Conservation (phyloP, 1,140 invertebrate genomes). For the Luehdorfia chinensis region DNA sequence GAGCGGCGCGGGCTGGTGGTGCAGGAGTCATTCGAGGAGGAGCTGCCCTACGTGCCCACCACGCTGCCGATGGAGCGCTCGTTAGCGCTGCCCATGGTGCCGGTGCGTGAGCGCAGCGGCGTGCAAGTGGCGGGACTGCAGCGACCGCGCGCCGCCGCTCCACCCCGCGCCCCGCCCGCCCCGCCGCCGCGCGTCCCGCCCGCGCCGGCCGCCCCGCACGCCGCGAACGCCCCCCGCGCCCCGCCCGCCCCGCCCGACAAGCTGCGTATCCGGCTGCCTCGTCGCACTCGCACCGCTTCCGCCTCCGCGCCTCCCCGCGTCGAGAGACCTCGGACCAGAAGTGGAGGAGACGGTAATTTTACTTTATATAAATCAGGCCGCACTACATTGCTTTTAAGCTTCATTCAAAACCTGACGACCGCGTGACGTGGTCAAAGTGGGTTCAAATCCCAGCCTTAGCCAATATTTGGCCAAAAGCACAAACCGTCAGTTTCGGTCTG, state of each 20-base stretch:
- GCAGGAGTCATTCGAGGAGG: conserved; percentile 91
- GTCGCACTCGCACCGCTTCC: conserved; percentile 33
- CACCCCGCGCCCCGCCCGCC: conserved; percentile 79
- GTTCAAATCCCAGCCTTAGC: too few relatives aligned
- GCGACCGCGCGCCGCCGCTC: conserved; percentile 90
- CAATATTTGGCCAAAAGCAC: too few relatives aligned
- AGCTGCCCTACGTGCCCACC: conserved; percentile 91
- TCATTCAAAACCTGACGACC: too few relatives aligned
- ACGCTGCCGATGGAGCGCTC: conserved; percentile 90
- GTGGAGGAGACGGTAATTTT: conserved; percentile 43
- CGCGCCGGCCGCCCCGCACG: conserved; percentile 80
- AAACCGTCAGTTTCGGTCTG: too few relatives aligned
- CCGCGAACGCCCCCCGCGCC: conserved; percentile 2
- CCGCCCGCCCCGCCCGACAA: conserved; percentile 19
- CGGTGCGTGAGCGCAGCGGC: conserved; percentile 83
- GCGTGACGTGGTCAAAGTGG: too few relatives aligned
- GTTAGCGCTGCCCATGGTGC: conserved; percentile 87
- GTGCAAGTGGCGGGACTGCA: conserved; percentile 90
- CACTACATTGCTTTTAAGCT: too few relatives aligned
- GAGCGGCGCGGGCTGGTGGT: conserved; percentile 87
- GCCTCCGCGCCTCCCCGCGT: conserved; percentile 22
- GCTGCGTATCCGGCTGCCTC: conserved; percentile 39
- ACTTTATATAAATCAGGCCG: too few relatives aligned
- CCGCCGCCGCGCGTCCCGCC: conserved; percentile 90
- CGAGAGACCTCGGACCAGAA: conserved; percentile 38